Evolutionary conservation across 2,797 vertebrate species (phyloP).

Genomic region (Pyrocephalus nanus): DNA sequence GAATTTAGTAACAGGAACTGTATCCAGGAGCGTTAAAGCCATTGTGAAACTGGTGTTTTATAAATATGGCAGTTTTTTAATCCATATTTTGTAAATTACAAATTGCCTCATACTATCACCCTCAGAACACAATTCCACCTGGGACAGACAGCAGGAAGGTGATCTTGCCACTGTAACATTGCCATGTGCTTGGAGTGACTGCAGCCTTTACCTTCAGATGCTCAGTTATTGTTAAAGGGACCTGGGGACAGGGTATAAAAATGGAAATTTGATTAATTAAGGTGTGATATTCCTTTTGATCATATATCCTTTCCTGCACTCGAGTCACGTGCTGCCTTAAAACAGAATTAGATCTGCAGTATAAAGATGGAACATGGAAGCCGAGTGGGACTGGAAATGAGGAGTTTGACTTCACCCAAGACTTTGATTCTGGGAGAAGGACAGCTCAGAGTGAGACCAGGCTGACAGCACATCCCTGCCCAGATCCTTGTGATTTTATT

Average conservation of each 20-base stretch:
- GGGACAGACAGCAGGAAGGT: neutral
- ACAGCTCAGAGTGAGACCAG: neutral
- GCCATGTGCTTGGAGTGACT: neutral
- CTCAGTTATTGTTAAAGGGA: neutral
- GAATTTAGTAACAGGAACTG: neutral
- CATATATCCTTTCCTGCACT: neutral
- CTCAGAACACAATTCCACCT: neutral
- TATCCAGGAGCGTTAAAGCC: neutral
- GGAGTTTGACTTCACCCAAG: neutral
- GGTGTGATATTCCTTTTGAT: neutral
- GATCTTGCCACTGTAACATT: neutral
- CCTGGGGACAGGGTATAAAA: neutral
- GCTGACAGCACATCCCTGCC: neutral
- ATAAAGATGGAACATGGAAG: neutral
- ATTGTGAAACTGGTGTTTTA: neutral
- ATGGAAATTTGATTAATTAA: neutral
- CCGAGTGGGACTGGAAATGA: neutral
- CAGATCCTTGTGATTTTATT: constrained; percentile 37
- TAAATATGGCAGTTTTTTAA: neutral
- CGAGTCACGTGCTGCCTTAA: neutral
- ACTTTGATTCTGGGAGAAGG: neutral
- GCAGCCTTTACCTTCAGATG: constrained; percentile 2
- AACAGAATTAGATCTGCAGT: neutral
- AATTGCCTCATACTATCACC: neutral
- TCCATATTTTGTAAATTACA: neutral